Evolutionary conservation across 2,888 invertebrate species (phyloP), one percentile per base, ranked within the genome.

Genomic region (Leucophenga maculata): DNA sequence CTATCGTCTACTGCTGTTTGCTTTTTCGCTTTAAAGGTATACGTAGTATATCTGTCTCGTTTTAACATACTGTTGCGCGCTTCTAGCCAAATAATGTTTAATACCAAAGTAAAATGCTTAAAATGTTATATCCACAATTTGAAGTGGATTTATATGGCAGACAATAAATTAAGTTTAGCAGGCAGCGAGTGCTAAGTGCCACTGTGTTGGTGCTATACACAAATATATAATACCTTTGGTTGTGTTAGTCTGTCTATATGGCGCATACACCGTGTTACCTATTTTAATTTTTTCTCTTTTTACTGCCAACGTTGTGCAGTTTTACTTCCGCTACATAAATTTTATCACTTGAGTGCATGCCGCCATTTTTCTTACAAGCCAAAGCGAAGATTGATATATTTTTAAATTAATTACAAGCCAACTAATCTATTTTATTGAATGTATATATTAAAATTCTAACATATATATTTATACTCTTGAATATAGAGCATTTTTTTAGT

Each of bases 301-400:
- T 32, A 20, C n/a, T 48, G 62, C 20, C 55, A 39, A 54, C 18
- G 50, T 69, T 67, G 52, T 71, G 72, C 72, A 66, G 66, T 75
- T 64, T 75, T 74, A 73, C 71, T 78, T 78, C 77, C 78, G 76
- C 74, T 75, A 77, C 77, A 78, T 78, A 78, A 77, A 78, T 78
- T 78, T 78, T 73, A 75, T 69, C 73, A 75, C 72, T 74, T 76
- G 77, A 78, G 67, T 77, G 76, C 46, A 64, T 11, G 6, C 6
- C 18, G 62, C 22, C 62, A 39, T 60, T 44, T 32, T 39, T 60
- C 13, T 48, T 64, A 20, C 16, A 6, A 39, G 6, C 50, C 13
- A 59, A n/a, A 13, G 6, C n/a, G 59, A 55, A 22, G 59, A 59
- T 64, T 48, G 62, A 64, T 64, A 64, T 31, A 64, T 64, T 64